These are phyloP conservation scores for Lucilia cuprina DNA, from an alignment of 1,140 invertebrate species.

Conservation along the genomic window DNA sequence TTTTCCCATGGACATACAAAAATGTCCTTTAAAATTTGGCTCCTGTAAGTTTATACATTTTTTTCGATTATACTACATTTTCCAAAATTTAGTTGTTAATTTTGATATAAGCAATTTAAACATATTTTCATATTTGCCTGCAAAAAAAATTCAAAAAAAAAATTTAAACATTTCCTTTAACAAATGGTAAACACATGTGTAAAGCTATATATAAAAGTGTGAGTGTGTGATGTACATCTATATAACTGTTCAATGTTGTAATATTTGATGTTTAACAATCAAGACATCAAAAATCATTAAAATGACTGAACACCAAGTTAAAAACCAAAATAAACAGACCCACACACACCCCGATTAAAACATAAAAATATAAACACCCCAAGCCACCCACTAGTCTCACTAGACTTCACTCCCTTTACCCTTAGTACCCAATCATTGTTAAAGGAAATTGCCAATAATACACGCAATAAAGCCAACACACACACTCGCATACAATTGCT, in stretches of 20 bases:
- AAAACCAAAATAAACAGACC: too few species aligned
- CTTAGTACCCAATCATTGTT: not conserved
- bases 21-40: conserved; percentile 85
- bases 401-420: not conserved
- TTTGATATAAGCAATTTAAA: not conserved
- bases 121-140: not conserved
- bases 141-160: not conserved
- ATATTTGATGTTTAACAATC: not conserved
- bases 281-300: not conserved
- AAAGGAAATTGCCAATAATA: conserved; percentile 15
- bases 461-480: not conserved
- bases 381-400: not conserved
- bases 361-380: not conserved
- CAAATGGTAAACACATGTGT: not conserved
- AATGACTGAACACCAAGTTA: not conserved
- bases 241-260: not conserved
- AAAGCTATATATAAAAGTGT: not conserved
- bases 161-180: not conserved
- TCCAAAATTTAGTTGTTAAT: not conserved
- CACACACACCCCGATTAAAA: not conserved
- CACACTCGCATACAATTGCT: too few species aligned
- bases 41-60: conserved; percentile 74
- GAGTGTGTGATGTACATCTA: not conserved
- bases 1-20: conserved; percentile 91
- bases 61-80: not conserved